Base-by-base conservation (phyloP, 1,140 invertebrate genomes). In the Capitella teleta region DNA sequence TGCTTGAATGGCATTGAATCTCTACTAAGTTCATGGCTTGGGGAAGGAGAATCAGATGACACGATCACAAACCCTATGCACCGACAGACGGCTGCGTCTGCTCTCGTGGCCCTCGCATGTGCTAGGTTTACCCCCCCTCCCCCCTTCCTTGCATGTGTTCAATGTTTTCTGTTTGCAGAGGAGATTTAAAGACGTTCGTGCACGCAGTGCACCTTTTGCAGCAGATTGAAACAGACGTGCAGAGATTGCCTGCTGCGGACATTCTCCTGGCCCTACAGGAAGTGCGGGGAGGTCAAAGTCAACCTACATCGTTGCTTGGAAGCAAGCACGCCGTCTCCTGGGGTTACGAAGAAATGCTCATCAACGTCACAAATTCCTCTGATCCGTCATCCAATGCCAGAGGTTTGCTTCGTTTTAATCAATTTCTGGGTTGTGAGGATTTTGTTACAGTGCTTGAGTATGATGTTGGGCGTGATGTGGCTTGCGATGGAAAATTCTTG, bases 1-100 rank as follows among this genome's bases (percentile, higher is more conserved):
- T 71, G 68, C 53, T 55, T 71, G 19, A 62, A 66, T 52, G 67
- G 68, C 16, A 49, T 71, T 24, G 68, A 71, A 54, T 57, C 57
- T 34, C 55, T 71, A 14, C 52, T 71, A 1, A 64, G 66, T 57
- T 57, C 47, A 30, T 71, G 68, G 68, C 56, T 71, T 21, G 66
- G 59, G 44, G 68, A 63, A 52, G 36, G 42, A 42, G 54, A 59
- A 42, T 26, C 21, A 5, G 38, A 44, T 36, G 41, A 51, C 23
- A 30, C 46, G 24, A 47, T 28, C 18, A 30, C 53, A 28, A 53
- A 49, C 28, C 54, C 57, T 0, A 28, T 43, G 4, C 65, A 71
- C 25, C 42, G 56, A 41, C 57, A 63, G 57, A 70, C 56, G 52
- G 60, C 61, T 47, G 67, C 68, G n/a, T 57, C 66, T 43, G 67